Base-by-base conservation (phyloP, 2,113 vertebrate species). In the Lepus timidus region DNA sequence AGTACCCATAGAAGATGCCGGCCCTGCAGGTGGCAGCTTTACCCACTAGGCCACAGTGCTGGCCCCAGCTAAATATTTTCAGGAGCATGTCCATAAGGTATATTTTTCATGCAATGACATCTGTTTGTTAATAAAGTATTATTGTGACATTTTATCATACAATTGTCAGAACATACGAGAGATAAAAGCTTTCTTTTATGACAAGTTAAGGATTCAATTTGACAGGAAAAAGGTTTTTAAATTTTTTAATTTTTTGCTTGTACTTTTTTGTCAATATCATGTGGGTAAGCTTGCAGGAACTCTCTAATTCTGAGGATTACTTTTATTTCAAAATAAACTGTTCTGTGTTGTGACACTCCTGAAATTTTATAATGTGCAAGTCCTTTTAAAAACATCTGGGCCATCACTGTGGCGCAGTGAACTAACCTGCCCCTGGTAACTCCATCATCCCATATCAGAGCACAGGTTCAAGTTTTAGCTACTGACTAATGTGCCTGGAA, bases 241-340 rank as follows among this genome's bases (percentile, higher is more conserved):
- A 19, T 58, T 58, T 3, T 55, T 65, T n/a, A 3, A 31, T 73
- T n/a, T 88, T 7, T 55, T 91, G 1, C 19, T 71, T 36, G 4
- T n/a, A 22, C 79, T 78, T 71, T 9, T 29, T 73, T 68, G 58
- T 95, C 65, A 64, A 3, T 88, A 49, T n/a, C 25, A 13, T 62
- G 6, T 80, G 67, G 29, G 33, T 73, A 39, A 94, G 8, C 13
- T 90, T 52, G 52, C 23, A 88, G 12, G 25, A 27, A 68, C 52
- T 88, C 4, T 74, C 82, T 51, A 75, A 23, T 84, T 29, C 70
- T 36, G 23, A 86, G 17, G 31, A 23, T 70, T 55, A 68, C 65
- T 84, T 95, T 70, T 33, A 67, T 55, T 92, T 90, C 27, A 90
- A 92, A 94, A 89, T 33, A 70, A 76, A 67, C 29, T 36, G 8